Percentiles rank a stretch among this genome's conserved stretches.
phyloP scores from a whole-genome alignment of 2,888 invertebrate species.

The Dynastes maya region DNA sequence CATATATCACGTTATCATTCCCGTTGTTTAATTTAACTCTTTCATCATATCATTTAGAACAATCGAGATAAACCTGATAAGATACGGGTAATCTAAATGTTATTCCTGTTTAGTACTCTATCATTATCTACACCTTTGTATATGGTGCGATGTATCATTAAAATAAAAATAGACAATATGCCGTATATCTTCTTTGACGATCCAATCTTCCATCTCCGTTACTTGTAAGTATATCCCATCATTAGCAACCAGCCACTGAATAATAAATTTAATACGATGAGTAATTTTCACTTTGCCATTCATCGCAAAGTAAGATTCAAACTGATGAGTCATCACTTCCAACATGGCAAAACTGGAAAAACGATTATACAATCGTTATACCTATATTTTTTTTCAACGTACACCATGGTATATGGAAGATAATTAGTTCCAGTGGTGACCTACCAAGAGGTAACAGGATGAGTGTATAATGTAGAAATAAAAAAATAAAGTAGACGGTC shows the following conservation, averaged over 20 bases:
- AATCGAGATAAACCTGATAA: constrained; percentile 1
- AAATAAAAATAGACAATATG: too few relatives aligned
- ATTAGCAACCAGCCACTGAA: background rate
- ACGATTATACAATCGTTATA: background rate
- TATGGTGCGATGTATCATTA: too few relatives aligned
- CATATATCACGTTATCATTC: too few relatives aligned
- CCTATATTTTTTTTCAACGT: background rate
- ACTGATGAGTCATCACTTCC: background rate
- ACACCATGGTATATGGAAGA: background rate
- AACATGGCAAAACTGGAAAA: constrained; percentile 14
- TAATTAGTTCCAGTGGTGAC: constrained; percentile 17
- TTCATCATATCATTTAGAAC: background rate
- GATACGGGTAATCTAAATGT: background rate
- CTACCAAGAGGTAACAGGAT: constrained; percentile 6
- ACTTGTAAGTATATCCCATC: too few relatives aligned
- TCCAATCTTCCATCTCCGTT: too few relatives aligned
- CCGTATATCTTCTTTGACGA: too few relatives aligned
- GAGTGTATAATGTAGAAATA: background rate
- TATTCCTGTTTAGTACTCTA: background rate
- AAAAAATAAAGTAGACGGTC: background rate
- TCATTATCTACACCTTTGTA: background rate
- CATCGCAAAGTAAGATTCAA: background rate
- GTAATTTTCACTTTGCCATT: constrained; percentile 19
- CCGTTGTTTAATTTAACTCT: too few relatives aligned
- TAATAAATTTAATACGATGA: constrained; percentile 25